Evolutionary conservation across 2,888 invertebrate species (phyloP), one percentile per base, ranked within the genome.

Genomic region (Callinectes sapidus): DNA sequence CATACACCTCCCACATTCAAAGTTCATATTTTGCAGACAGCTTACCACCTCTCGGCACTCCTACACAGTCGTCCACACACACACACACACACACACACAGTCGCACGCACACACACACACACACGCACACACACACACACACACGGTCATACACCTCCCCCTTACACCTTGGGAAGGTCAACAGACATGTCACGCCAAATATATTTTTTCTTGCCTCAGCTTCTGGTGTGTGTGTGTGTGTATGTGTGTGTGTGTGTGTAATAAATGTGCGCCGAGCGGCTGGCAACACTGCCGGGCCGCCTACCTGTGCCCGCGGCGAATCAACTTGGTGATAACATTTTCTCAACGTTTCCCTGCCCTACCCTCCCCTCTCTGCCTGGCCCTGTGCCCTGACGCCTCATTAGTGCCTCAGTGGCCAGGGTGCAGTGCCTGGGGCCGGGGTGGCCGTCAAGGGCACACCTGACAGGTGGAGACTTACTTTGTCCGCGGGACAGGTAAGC

Each of bases 131-230:
- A 14, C 48, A 54, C n/a, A 16, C 32, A 61, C n/a, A 28, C n/a
- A 0, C 98, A 95, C 32, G 8, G 66, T 55, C 55, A 92, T n/a
- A 16, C 81, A 85, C 87, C 88, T 71, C 88, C 32, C 91, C 71
- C 66, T 14, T 13, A 87, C 48, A n/a, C 87, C 48, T 28, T 35
- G 3, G 18, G 77, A 77, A 10, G 18, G 18, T 48, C 28, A 42
- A n/a, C 87, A 87, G 14, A 48, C 23, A 48, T n/a, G 48, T 28
- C 87, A 87, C 28, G n/a, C 87, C 54, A 87, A 6, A 87, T 48
- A 48, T 35, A 39, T 39, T 39, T 16, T 35, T n/a, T 35, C 18
- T 32, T 3, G 14, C 81, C 16, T 1, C 16, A 32, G 35, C 81
- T 32, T 81, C 81, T 28, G 3, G 35, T 81, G 16, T 35, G n/a